phyloP scores from a whole-genome alignment of 2,888 invertebrate genomes.

The Cheilosia scutellata region DNA sequence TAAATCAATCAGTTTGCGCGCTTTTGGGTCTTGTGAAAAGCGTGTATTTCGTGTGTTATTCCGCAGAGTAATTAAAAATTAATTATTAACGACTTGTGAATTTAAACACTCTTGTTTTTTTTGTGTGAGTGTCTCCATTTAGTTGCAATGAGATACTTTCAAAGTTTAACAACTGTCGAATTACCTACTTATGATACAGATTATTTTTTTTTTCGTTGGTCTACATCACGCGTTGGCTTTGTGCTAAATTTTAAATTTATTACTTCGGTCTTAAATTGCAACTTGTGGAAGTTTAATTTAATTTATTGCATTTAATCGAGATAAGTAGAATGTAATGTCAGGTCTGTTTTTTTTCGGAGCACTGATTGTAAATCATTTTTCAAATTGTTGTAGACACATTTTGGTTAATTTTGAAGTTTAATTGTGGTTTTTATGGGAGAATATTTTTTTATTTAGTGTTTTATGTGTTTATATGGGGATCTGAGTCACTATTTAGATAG shows the following conservation, averaged over 20 bases:
- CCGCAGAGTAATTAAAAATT: conserved; percentile 58
- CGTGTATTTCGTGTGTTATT: conserved; percentile 40
- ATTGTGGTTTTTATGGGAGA: conserved; percentile 15
- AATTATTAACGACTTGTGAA: conserved; percentile 49
- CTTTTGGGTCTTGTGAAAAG: conserved; percentile 34
- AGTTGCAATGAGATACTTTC: conserved; percentile 33
- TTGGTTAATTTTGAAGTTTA: conserved; percentile 5
- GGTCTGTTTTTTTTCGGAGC: conserved; percentile 15
- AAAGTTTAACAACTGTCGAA: conserved; percentile 3
- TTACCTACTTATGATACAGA: not conserved
- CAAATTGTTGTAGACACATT: conserved; percentile 3
- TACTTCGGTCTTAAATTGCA: conserved; percentile 32
- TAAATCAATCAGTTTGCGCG: conserved; percentile 53
- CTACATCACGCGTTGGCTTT: conserved; percentile 26
- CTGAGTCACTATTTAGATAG: too few relatives aligned
- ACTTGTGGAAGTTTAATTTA: conserved; percentile 11
- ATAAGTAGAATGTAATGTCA: not conserved
- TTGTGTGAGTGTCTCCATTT: not conserved
- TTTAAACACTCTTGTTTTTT: conserved; percentile 42
- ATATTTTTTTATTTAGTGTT: conserved; percentile 1
- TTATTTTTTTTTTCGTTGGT: conserved; percentile 10
- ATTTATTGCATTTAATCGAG: conserved; percentile 41
- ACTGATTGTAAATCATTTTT: conserved; percentile 4
- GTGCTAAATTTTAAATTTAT: conserved; percentile 63
- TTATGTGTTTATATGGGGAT: not conserved